These are phyloP conservation scores for Lagorchestes hirsutus DNA, from an alignment of 2,797 vertebrate species.

Conservation along the genomic window DNA sequence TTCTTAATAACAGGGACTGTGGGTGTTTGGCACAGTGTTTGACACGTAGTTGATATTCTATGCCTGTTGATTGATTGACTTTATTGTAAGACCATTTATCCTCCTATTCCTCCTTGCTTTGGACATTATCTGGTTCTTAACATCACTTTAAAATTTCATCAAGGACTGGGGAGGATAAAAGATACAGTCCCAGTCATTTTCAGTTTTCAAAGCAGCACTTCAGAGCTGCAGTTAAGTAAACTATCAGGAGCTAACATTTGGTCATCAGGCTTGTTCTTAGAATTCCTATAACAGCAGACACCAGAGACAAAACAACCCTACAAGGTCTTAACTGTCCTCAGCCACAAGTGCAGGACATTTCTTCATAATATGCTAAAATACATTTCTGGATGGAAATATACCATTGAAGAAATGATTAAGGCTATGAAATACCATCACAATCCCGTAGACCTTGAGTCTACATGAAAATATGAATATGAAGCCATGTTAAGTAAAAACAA, in stretches of 20 bases:
- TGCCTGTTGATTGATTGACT: background rate
- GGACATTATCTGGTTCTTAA: conserved; percentile 5
- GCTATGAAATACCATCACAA: background rate
- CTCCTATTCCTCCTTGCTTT: background rate
- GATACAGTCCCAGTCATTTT: background rate
- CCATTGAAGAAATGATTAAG: background rate
- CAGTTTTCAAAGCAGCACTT: background rate
- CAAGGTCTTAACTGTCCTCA: background rate
- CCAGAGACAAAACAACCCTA: background rate
- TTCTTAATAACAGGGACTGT: background rate
- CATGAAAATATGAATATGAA: background rate
- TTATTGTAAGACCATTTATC: background rate
- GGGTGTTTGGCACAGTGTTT: background rate
- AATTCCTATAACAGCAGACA: background rate
- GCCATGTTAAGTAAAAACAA: background rate
- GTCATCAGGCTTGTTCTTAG: background rate
- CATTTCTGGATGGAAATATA: background rate
- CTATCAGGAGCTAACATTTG: background rate
- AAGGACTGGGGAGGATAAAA: background rate
- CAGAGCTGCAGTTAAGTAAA: background rate
- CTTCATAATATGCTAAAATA: background rate
- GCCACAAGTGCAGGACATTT: background rate
- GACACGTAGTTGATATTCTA: background rate
- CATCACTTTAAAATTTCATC: background rate
- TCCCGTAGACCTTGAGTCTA: background rate